Base-by-base conservation (phyloP, 2,113 vertebrate species). In the Colossoma macropomum region DNA sequence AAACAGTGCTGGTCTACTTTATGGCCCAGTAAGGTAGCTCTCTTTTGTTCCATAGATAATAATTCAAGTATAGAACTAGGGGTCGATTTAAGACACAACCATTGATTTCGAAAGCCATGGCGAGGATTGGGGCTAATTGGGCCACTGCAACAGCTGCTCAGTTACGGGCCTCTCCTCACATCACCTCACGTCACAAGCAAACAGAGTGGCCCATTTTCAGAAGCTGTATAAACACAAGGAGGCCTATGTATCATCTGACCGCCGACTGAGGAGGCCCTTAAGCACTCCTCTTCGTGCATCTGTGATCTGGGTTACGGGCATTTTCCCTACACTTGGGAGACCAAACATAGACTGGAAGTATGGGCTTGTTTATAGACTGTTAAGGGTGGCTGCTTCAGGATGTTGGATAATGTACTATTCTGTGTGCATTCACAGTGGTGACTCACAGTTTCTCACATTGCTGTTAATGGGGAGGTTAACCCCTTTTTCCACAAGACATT, bases 41-140 rank as follows among this genome's bases (percentile, higher is more conserved):
- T 62, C n/a, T 27, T 62, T 25, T 62, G 25, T 25, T 62, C 25
- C 11, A 13, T 13, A 27, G 21, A 59, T 59, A n/a, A 21, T 59
- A 23, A n/a, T 59, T n/a, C 52, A n/a, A 7, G 10, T 60, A 0
- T n/a, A 11, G n/a, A 62, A 62, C 59, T 27, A 25, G 59, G 59
- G 59, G 59, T 62, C 25, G n/a, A 62, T 25, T 27, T 25, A n/a
- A 62, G 25, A 62, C 59, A 62, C 59, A 27, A 13, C 25, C 59
- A 87, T 87, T 84, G 82, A 87, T 84, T 80, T 56, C 65, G 75
- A 78, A 76, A 28, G 74, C 79, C 68, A 27, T n/a, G 52, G 50
- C 63, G 27, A 86, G 34, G 65, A 68, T 32, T 23, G 8, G 38
- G 19, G 69, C 59, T 74, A 69, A 78, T 77, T 79, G 75, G 32